Evolutionary conservation across 2,113 vertebrate genomes (phyloP).

Genomic region (Pseudopodoces humilis): DNA sequence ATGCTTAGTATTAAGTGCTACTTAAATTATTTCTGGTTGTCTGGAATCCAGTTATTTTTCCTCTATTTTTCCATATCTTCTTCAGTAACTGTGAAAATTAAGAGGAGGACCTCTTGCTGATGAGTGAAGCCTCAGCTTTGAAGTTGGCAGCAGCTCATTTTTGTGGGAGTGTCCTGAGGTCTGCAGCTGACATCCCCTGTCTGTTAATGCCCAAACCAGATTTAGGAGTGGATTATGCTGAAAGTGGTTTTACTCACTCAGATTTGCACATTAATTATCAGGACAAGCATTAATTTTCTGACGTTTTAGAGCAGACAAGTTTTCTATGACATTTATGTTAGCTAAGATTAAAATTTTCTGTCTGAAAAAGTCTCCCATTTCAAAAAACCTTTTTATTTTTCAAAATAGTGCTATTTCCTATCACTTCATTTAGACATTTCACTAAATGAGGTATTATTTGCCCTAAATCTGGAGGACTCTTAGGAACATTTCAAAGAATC

Average conservation of each 20-base stretch:
- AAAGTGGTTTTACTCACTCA: background rate
- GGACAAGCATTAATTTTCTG: background rate
- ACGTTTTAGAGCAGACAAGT: background rate
- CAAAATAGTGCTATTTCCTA: background rate
- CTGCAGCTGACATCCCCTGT: background rate
- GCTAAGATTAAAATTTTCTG: background rate
- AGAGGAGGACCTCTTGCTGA: background rate
- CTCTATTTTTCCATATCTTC: background rate
- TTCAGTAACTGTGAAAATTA: background rate
- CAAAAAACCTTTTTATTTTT: background rate
- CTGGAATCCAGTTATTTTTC: background rate
- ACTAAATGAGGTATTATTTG: background rate
- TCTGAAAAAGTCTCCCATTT: background rate
- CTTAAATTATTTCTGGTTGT: background rate
- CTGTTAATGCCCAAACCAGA: background rate
- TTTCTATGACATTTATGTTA: background rate
- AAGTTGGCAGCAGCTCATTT: background rate
- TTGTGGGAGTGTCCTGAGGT: background rate
- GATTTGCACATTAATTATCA: background rate
- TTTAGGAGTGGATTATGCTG: background rate
- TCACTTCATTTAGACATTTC: background rate
- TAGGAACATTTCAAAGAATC: background rate
- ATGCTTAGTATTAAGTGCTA: background rate
- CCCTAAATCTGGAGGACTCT: background rate
- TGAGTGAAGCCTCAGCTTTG: background rate